Evolutionary conservation across 92 coral and sea anemone species (phyloP).

Genomic region (Plumapathes pennacea): DNA sequence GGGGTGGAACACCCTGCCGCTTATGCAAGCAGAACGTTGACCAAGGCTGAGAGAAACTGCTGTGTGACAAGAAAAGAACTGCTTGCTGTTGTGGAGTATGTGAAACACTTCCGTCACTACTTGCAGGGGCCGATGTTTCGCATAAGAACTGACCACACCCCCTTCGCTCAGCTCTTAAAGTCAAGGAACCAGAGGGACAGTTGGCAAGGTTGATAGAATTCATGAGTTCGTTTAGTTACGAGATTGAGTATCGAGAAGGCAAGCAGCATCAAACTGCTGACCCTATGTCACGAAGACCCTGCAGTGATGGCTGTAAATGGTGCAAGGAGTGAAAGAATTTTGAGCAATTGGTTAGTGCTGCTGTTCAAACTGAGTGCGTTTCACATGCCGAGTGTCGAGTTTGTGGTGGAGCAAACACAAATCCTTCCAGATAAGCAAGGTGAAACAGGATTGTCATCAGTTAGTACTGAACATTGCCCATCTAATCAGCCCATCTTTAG

Average conservation of each 20-base stretch:
- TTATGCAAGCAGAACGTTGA: slow-evolving; percentile 7
- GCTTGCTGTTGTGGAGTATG: slow-evolving; percentile 44
- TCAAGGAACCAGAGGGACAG: slow-evolving; percentile 63
- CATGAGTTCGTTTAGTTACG: slow-evolving; percentile 23
- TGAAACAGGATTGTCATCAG: background rate
- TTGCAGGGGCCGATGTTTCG: slow-evolving; percentile 32
- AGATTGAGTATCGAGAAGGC: slow-evolving; percentile 50
- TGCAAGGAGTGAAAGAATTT: slow-evolving; percentile 15
- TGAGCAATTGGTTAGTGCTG: slow-evolving; percentile 16
- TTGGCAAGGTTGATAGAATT: slow-evolving; percentile 48
- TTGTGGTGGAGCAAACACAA: background rate
- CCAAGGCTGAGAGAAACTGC: slow-evolving; percentile 20
- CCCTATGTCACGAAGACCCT: slow-evolving; percentile 62
- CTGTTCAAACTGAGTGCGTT: slow-evolving; percentile 19
- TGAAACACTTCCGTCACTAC: slow-evolving; percentile 30
- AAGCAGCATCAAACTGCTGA: slow-evolving; percentile 46
- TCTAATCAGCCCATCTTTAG: background rate
- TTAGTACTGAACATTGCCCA: slow-evolving; percentile 2
- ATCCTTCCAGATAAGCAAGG: background rate
- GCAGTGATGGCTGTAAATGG: slow-evolving; percentile 52
- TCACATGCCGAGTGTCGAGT: too few species aligned
- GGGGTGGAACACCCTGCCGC: slow-evolving; percentile 5
- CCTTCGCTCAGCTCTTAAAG: slow-evolving; percentile 30
- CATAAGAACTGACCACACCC: slow-evolving; percentile 62
- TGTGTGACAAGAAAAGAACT: slow-evolving; percentile 31